These are phyloP conservation scores for Adelosebastes latens DNA, from an alignment of 2,797 vertebrate species.

Conservation along the genomic window DNA sequence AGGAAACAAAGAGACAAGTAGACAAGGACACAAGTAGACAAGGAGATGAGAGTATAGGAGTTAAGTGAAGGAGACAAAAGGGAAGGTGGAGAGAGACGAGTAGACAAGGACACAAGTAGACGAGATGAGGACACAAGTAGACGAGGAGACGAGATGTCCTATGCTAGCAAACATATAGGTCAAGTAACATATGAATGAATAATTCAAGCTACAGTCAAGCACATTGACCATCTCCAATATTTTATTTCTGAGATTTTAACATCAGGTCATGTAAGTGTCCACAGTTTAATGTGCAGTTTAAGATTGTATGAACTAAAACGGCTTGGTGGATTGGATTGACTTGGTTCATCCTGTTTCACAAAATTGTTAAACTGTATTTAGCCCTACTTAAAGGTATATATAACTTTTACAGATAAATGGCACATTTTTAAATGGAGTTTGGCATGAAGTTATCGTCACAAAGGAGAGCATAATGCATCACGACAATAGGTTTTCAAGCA, in stretches of 20 bases:
- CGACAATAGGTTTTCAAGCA: neutral
- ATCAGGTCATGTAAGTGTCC: neutral
- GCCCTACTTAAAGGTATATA: neutral
- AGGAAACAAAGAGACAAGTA: rapidly evolving
- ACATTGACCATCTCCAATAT: neutral
- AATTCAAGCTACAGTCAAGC: neutral
- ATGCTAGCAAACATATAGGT: neutral
- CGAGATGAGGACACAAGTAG: no score
- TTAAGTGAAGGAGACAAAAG: no score
- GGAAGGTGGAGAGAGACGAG: no score
- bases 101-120: no score
- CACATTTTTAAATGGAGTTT: neutral
- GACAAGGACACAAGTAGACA: no score
- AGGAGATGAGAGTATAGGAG: no score
- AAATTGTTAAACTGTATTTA: neutral
- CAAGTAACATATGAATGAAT: neutral
- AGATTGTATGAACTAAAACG: neutral
- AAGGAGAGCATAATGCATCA: neutral
- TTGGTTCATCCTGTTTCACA: no score
- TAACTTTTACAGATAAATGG: neutral
- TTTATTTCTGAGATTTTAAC: neutral
- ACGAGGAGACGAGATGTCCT: rapidly evolving
- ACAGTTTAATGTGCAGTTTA: neutral
- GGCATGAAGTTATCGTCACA: neutral
- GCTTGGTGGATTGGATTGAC: neutral